Evolutionary conservation across 2,113 vertebrate genomes (phyloP).

Genomic region (Campylomormyrus numenius): DNA sequence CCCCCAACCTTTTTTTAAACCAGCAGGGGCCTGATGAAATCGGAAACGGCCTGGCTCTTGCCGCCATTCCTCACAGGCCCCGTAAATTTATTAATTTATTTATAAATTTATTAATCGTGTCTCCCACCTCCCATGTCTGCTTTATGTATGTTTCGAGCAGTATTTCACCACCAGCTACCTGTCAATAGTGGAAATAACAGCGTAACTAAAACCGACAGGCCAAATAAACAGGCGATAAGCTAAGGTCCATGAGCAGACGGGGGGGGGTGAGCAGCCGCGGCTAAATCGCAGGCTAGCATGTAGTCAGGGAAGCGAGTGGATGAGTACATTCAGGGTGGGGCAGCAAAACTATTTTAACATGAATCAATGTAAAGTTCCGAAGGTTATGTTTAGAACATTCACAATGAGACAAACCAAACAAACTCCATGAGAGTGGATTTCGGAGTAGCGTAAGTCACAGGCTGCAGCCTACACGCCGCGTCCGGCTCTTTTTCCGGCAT

Average conservation of each 20-base stretch:
- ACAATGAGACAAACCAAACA: neutral
- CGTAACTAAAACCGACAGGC: constrained; percentile 53
- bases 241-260: constrained; percentile 19
- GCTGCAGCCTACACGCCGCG: neutral
- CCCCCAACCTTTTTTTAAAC: constrained; percentile 24
- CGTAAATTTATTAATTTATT: constrained; percentile 27
- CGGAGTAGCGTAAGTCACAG: neutral
- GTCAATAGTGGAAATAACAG: constrained; percentile 72
- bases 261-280: neutral
- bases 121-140: constrained; percentile 53
- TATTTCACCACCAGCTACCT: constrained; percentile 78
- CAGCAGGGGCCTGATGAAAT: constrained; percentile 78
- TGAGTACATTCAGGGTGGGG: neutral
- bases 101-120: constrained; percentile 62
- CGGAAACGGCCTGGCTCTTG: constrained; percentile 53
- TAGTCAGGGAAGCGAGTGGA: neutral
- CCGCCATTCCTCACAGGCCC: constrained; percentile 49
- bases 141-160: constrained; percentile 67
- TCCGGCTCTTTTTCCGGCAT: neutral
- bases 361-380: neutral
- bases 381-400: neutral
- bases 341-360: neutral
- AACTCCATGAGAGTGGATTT: neutral
- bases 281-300: neutral
- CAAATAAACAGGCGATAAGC: constrained; percentile 38